Evolutionary conservation across 2,113 vertebrate genomes (phyloP), one percentile per base, ranked within the genome.

Genomic region (Cebidichthys violaceus): DNA sequence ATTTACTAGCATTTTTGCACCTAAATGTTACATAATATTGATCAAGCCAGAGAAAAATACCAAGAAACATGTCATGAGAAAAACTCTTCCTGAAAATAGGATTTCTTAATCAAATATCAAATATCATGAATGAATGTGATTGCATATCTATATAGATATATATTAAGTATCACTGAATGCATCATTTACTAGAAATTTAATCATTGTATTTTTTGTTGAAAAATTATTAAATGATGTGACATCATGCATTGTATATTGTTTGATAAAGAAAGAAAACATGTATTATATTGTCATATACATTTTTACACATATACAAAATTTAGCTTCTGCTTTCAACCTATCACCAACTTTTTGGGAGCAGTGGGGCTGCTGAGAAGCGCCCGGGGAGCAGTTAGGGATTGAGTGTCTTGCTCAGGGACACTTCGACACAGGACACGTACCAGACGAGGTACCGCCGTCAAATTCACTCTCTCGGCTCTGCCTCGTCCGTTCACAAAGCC

Each of bases 1-100:
- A 22, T 83, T 95, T 0, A 61, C 91, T n/a, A 85, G 93, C 52
- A 94, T 94, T 37, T 94, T 94, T 88, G 79, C 90, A 15, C 93
- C 94, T 4, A 95, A 95, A 92, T 94, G 94, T 87, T 95, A 94
- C 47, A 88, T 94, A 5, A 94, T 96, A 80, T 76, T 96, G 50
- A n/a, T 94, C 3, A 95, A 93, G 74, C 94, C 95, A 71, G 93
- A 95, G 27, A 92, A 85, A 72, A 95, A 95, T 11, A 94, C 93
- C 1, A 95, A 90, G 71, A 94, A 85, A 64, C 83, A 87, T 52
- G 27, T 92, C 1, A 89, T 89, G 81, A 50, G 75, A 43, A 90
- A 78, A 77, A 14, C 2, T 57, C 13, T 5, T 20, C 3, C 54
- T 15, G 22, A 54, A 4, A 9, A 31, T 24, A 11, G 37, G n/a